phyloP scores from a whole-genome alignment of 2,113 vertebrate species.

The Perccottus glenii region DNA sequence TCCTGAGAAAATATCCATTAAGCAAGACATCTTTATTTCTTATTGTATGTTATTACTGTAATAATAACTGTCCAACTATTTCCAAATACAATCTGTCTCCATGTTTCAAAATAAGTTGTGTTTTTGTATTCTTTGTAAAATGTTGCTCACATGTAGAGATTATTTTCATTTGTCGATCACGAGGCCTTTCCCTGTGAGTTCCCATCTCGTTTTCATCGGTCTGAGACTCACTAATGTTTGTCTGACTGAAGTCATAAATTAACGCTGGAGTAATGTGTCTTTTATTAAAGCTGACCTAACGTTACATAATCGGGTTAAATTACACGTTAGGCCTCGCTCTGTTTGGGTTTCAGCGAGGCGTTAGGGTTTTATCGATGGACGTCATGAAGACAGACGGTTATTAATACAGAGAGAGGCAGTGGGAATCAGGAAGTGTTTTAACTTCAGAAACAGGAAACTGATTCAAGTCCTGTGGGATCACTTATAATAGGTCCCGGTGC shows the following conservation, averaged over 20 bases:
- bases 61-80: background rate
- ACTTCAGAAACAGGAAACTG: background rate
- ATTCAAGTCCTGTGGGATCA: too few relatives aligned
- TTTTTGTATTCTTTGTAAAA: background rate
- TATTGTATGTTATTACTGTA: background rate
- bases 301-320: background rate
- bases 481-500: too few relatives aligned
- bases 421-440: background rate
- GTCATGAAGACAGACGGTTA: background rate
- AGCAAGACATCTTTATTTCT: too few relatives aligned
- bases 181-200: background rate
- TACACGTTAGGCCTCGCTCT: background rate
- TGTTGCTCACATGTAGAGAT: background rate
- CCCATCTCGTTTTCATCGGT: background rate
- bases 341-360: slow-evolving; percentile 3
- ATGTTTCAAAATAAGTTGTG: too few relatives aligned
- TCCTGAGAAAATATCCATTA: too few relatives aligned
- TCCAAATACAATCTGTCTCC: background rate
- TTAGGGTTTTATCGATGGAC: background rate
- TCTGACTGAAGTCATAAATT: background rate
- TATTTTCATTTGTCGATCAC: background rate
- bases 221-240: background rate
- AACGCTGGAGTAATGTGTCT: background rate
- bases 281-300: background rate
- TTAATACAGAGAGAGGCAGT: background rate